Conservation (phyloP, 2,797 vertebrate species). For the Sebastolobus altivelis region DNA sequence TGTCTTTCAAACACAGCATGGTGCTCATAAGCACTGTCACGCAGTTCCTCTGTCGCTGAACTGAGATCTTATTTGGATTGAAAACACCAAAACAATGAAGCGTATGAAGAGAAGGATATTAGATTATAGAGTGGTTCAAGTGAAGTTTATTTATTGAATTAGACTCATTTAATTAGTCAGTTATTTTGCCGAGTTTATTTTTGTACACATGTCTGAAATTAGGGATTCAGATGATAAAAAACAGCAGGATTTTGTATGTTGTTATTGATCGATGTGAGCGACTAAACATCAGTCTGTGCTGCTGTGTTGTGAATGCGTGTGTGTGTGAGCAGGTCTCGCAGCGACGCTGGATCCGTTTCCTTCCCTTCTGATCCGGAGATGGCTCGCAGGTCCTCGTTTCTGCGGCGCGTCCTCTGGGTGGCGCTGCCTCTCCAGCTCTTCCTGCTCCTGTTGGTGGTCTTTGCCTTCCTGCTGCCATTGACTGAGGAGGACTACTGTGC, state of each 20-base stretch:
- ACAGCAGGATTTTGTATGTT: neutral
- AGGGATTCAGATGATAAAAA: conserved; percentile 17
- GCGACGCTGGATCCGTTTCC: conserved; percentile 95
- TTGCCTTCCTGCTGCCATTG: conserved; percentile 92
- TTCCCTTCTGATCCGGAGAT: conserved; percentile 91
- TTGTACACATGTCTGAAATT: conserved; percentile 1
- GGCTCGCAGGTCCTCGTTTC: conserved; percentile 75
- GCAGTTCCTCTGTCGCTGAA: conserved; percentile 36
- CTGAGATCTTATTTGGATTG: conserved; percentile 76
- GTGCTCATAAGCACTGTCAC: conserved; percentile 30
- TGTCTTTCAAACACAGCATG: conserved; percentile 41
- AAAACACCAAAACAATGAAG: conserved; percentile 33
- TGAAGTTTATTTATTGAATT: conserved; percentile 33
- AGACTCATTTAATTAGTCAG: conserved; percentile 42
- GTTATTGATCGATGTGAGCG: neutral
- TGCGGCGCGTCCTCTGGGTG: conserved; percentile 90
- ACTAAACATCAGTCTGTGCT: conserved; percentile 51
- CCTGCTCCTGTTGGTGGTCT: conserved; percentile 89
- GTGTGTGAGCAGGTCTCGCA: conserved; percentile 82
- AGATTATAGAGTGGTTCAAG: conserved; percentile 26
- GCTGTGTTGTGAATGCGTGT: conserved; percentile 47
- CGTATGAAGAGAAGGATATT: conserved; percentile 14
- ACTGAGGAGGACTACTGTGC: conserved; percentile 92
- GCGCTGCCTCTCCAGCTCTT: conserved; percentile 94
- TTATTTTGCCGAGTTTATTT: conserved; percentile 28